Percentiles rank a stretch among this genome's conserved stretches.
phyloP scores from a whole-genome alignment of 2,888 invertebrate species.

The Thalpophila matura region DNA sequence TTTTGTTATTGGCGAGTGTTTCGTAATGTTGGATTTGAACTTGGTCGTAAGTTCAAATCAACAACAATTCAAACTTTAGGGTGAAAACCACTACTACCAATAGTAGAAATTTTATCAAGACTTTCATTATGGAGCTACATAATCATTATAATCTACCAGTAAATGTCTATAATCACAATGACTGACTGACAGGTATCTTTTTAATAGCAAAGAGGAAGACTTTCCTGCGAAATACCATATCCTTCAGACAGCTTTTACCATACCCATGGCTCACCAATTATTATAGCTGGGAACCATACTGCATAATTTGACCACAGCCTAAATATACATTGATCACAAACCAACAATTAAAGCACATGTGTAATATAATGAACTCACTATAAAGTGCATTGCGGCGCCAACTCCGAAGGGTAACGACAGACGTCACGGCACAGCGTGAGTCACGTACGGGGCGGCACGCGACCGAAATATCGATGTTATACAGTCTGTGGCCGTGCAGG shows the following conservation, averaged over 20 bases:
- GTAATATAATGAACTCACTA: conserved; percentile 41
- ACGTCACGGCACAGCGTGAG: conserved; percentile 71
- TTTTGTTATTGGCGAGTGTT: conserved; percentile 23
- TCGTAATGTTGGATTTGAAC: conserved; percentile 23
- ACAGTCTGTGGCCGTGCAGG: conserved; percentile 52
- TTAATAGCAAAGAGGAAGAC: no score
- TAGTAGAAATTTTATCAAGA: no score
- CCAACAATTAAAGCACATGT: conserved; percentile 19
- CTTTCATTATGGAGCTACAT: no score
- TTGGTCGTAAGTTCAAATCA: conserved; percentile 24
- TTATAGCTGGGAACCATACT: background rate
- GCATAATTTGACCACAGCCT: background rate
- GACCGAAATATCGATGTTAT: conserved; percentile 72
- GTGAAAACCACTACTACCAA: no score
- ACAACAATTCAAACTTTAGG: conserved; percentile 1
- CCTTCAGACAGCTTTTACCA: no score
- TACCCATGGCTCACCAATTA: no score
- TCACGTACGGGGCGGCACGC: conserved; percentile 76
- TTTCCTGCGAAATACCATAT: no score
- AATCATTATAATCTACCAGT: no score
- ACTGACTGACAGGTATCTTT: no score
- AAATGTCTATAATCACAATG: background rate
- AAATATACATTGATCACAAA: conserved; percentile 6
- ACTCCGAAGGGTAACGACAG: conserved; percentile 49
- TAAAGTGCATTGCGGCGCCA: conserved; percentile 51